These are phyloP conservation scores for Balaenoptera acutorostrata DNA, from an alignment of 2,113 vertebrate genomes.

Conservation along the genomic window DNA sequence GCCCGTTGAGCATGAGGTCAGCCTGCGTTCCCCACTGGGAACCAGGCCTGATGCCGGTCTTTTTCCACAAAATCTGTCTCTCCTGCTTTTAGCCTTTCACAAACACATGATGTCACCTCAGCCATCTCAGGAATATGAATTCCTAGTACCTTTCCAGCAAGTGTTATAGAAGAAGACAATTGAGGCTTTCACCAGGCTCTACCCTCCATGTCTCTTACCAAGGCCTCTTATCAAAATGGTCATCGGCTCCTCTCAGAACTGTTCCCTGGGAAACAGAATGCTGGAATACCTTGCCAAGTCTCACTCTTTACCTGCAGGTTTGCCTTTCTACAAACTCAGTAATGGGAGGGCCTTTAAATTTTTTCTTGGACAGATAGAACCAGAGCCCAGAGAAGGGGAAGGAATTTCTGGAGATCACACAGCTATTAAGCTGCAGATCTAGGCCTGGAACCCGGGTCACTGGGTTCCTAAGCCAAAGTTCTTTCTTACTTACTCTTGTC, in stretches of 20 bases:
- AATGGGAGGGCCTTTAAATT: not conserved
- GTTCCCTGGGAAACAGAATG: slow-evolving; percentile 45
- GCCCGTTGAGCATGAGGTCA: not conserved
- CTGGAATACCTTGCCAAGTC: slow-evolving; percentile 10
- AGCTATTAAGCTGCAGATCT: not conserved
- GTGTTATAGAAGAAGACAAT: slow-evolving; percentile 63
- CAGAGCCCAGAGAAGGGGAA: not conserved
- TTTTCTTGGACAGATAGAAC: not conserved
- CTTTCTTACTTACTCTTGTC: not conserved
- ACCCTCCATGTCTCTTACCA: slow-evolving; percentile 42
- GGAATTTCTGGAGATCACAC: not conserved
- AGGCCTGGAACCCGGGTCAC: not conserved
- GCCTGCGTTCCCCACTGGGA: not conserved
- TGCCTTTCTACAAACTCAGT: not conserved
- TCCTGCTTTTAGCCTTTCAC: slow-evolving; percentile 49
- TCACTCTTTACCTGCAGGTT: not conserved
- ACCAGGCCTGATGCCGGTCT: not conserved
- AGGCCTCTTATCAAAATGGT: slow-evolving; percentile 53
- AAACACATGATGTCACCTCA: slow-evolving; percentile 66
- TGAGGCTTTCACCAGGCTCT: slow-evolving; percentile 37
- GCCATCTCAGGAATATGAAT: slow-evolving; percentile 61
- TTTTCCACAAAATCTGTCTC: slow-evolving; percentile 46
- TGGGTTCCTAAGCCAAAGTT: not conserved
- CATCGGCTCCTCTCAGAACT: slow-evolving; percentile 53
- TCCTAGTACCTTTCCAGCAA: slow-evolving; percentile 41